Evolutionary conservation across 2,888 invertebrate genomes (phyloP).

Genomic region (Noctua janthina): DNA sequence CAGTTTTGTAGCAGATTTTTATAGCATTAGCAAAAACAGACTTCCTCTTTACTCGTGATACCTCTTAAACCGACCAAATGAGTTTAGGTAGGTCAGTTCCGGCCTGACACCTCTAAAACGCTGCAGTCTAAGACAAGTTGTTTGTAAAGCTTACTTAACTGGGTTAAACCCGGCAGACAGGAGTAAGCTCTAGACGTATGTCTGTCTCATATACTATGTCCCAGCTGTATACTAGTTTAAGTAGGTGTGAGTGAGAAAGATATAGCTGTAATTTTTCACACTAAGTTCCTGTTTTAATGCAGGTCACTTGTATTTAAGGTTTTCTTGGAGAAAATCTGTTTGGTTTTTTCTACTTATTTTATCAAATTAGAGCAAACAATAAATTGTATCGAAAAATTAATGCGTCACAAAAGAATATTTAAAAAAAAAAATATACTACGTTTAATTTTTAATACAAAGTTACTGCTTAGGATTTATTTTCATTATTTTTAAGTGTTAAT

Average conservation of each 20-base stretch:
- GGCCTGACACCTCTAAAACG: not conserved
- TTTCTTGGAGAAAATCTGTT: not conserved
- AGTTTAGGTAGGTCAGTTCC: not conserved
- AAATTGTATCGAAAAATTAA: not conserved
- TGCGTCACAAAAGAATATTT: not conserved
- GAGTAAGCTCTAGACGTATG: conserved; percentile 12
- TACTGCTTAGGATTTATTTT: too few species aligned
- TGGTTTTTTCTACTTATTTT: not conserved
- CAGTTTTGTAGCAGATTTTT: too few species aligned
- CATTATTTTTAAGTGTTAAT: too few species aligned
- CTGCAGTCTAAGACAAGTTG: not conserved
- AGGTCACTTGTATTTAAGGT: not conserved
- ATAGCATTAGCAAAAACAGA: not conserved
- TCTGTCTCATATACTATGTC: conserved; percentile 8
- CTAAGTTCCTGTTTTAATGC: not conserved
- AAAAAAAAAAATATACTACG: too few species aligned
- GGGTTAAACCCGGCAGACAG: conserved; percentile 10
- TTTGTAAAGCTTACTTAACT: conserved; percentile 19
- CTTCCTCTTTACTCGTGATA: too few species aligned
- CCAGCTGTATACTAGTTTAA: conserved; percentile 8
- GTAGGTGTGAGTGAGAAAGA: conserved; percentile 16
- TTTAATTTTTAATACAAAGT: too few species aligned
- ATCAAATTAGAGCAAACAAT: not conserved
- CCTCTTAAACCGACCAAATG: not conserved
- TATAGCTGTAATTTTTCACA: conserved; percentile 10